Conservation (phyloP, 2,888 invertebrate species). For the Cerceris rybyensis region DNA sequence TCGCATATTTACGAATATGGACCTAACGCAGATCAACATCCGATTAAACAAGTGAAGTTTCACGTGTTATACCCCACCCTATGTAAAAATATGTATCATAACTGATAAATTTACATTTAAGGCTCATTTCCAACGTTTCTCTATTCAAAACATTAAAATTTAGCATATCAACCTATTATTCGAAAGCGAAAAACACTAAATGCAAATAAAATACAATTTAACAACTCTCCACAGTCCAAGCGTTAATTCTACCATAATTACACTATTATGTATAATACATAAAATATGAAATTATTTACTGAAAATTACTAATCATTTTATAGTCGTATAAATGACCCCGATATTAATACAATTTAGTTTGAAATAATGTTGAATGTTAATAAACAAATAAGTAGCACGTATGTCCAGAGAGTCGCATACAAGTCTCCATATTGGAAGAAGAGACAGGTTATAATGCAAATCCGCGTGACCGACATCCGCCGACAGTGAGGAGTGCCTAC, state of each 20-base stretch:
- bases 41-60: constrained; percentile 20
- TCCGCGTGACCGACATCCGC: constrained; percentile 76
- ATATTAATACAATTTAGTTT: too few relatives aligned
- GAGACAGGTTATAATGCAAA: constrained; percentile 76
- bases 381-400: constrained; percentile 15
- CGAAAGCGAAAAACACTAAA: background rate
- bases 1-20: constrained; percentile 7
- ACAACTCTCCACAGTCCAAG: too few relatives aligned
- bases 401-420: constrained; percentile 19
- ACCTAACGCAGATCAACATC: background rate
- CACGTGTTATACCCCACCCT: background rate
- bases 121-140: background rate
- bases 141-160: background rate
- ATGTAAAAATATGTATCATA: background rate
- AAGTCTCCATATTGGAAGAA: constrained; percentile 60
- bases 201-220: too few relatives aligned
- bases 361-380: too few relatives aligned
- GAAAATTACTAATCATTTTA: too few relatives aligned
- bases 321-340: too few relatives aligned
- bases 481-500: constrained; percentile 65
- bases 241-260: too few relatives aligned
- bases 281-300: too few relatives aligned
- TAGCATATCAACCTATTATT: background rate
- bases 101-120: background rate
- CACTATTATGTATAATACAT: too few relatives aligned